Base-by-base conservation (phyloP, 2,797 vertebrate genomes). In the Podarcis lilfordi region DNA sequence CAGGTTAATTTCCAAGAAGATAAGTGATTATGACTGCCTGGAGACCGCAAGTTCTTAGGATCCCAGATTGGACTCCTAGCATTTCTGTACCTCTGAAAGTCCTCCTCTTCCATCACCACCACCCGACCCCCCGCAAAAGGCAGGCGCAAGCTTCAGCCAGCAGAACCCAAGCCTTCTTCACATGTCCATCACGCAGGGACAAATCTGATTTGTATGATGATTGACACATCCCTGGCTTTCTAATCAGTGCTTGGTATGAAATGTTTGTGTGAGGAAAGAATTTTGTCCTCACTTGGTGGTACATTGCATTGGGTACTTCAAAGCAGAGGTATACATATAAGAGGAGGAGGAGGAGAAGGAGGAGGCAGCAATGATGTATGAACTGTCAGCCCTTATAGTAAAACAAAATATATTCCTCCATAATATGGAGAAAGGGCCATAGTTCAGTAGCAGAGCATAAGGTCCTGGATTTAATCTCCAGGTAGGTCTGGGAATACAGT, bases 111-210 rank as follows among this genome's bases (percentile, higher is more conserved):
- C 50, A 55, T 15, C 50, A 55, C 50, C 50, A 13, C 50, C 50
- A 13, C 50, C 11, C 2, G 1, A 15, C 50, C 50, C 11, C 11
- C 11, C 0, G 0, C 50, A 64, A 25, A 61, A 66, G 32, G 59
- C 27, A 79, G 77, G 5, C 19, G 3, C 11, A 9, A 10, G 17
- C 29, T 79, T 55, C 27, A 45, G 75, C 9, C 8, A 25, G 3
- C 40, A 45, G 3, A 45, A 25, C 25, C 9, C 23, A 77, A 11
- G 25, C 9, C 25, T 77, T 15, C 6, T 45, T 27, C 40, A 27
- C 21, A 23, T 45, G 40, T 43, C 71, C n/a, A 74, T 64, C 29
- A 27, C 8, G 25, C 72, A 75, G 40, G 23, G 23, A 29, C 32
- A 35, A 37, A 74, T 35, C 40, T 55, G 15, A 5, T 19, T n/a